Conservation (phyloP, 2,888 invertebrate genomes). For the Eupithecia centaureata region DNA sequence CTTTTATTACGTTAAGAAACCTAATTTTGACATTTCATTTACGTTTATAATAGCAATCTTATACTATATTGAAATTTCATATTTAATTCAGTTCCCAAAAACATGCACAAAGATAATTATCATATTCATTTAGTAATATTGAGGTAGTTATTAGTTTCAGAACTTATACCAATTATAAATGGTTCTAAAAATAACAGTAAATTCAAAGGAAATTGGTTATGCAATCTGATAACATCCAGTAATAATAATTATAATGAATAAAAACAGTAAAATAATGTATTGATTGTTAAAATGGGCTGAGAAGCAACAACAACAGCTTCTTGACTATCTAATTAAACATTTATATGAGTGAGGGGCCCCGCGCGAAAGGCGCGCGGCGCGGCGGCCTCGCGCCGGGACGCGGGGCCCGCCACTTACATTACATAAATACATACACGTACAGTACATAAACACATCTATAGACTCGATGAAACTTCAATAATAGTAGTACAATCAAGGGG, state of each 20-base stretch:
- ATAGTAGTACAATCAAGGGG: slow-evolving; percentile 50
- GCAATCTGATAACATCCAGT: slow-evolving; percentile 53
- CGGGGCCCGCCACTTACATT: slow-evolving; percentile 42
- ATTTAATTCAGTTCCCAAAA: slow-evolving; percentile 79
- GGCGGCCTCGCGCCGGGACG: slow-evolving; percentile 13
- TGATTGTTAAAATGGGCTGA: slow-evolving; percentile 61
- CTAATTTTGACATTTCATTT: slow-evolving; percentile 81
- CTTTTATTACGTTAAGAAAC: slow-evolving; percentile 83
- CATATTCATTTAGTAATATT: slow-evolving; percentile 83
- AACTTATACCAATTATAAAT: slow-evolving; percentile 83
- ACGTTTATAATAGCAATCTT: slow-evolving; percentile 82
- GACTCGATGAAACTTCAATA: slow-evolving; percentile 65
- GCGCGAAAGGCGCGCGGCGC: slow-evolving; percentile 17
- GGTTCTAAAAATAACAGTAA: slow-evolving; percentile 79
- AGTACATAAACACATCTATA: slow-evolving; percentile 63
- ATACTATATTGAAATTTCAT: slow-evolving; percentile 76
- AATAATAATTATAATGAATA: slow-evolving; percentile 54
- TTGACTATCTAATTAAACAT: slow-evolving; percentile 50
- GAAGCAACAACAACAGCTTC: slow-evolving; percentile 73
- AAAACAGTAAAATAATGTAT: slow-evolving; percentile 64
- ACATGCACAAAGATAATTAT: slow-evolving; percentile 83
- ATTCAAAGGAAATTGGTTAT: slow-evolving; percentile 62
- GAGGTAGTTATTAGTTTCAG: slow-evolving; percentile 84
- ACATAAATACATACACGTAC: slow-evolving; percentile 60
- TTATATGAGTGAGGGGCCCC: slow-evolving; percentile 43